Evolutionary conservation across 2,888 invertebrate genomes (phyloP), one percentile per base, ranked within the genome.

Genomic region (Reticulitermes lucifugus): DNA sequence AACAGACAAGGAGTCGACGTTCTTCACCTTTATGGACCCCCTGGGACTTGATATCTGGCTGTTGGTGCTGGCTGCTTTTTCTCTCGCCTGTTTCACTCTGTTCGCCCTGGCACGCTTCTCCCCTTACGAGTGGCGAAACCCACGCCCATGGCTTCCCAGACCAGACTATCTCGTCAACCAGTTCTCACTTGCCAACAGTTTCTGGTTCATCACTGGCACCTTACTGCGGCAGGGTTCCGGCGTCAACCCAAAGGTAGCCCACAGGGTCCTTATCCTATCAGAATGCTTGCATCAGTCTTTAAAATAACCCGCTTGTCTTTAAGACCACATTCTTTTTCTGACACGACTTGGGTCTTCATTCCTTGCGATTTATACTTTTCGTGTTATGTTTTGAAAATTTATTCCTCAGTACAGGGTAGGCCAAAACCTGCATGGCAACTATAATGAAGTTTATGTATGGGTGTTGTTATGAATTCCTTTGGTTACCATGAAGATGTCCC

Each of bases 121-220:
- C 73, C 94, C 94, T 0, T 94, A 93, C 90, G 95, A 95, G 89
- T 93, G 93, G 92, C 91, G 93, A 71, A 93, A 93, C 88, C 93
- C 93, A 83, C 92, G 92, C 86, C 92, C 91, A 5, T 91, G 91
- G 88, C 91, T 91, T 88, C 81, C 81, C n/a, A 88, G 71, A 85
- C 88, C 29, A 86, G 88, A 82, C 88, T 87, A 85, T 87, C 90
- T 88, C 87, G 93, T 91, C 90, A 95, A 93, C 89, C 93, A 93
- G 88, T 94, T 95, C 90, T 93, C 92, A 85, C 90, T 95, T 87
- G 92, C 93, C 83, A 94, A 95, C 90, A 93, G 93, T 88, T 92
- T 94, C 89, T 94, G 94, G 94, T 94, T 94, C 90, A 92, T 94
- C 84, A 93, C 94, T 22, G 95, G 94, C 41, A 94, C 94, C 5